phyloP scores from a whole-genome alignment of 2,888 invertebrate genomes.

The Lepidochrysops patricia region DNA sequence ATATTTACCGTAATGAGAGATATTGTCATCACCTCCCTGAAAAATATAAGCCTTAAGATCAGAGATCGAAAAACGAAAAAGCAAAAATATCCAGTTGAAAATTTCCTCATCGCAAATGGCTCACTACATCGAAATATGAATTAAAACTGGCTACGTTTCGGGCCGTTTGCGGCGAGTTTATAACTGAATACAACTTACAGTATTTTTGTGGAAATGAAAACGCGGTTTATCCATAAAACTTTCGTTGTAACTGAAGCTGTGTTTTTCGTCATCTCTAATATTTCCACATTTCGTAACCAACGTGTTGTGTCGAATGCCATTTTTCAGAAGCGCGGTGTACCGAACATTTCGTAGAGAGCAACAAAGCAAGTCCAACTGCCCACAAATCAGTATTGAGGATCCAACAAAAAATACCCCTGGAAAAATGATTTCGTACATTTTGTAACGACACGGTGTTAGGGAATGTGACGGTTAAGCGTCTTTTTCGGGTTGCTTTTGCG shows the following conservation, averaged over 20 bases:
- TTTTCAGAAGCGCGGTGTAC: slow-evolving; percentile 45
- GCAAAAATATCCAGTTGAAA: background rate
- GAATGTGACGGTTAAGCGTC: too few relatives aligned
- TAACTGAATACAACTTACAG: slow-evolving; percentile 30
- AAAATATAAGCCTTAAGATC: background rate
- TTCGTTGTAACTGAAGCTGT: slow-evolving; percentile 45
- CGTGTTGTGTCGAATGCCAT: slow-evolving; percentile 36
- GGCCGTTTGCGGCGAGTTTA: too few relatives aligned
- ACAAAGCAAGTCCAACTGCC: slow-evolving; percentile 58
- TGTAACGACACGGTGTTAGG: too few relatives aligned
- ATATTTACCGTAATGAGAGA: background rate
- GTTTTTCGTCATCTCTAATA: slow-evolving; percentile 42
- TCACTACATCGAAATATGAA: too few relatives aligned
- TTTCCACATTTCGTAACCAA: slow-evolving; percentile 28
- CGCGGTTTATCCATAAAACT: slow-evolving; percentile 39
- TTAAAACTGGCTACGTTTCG: background rate
- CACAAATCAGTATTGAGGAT: slow-evolving; percentile 57
- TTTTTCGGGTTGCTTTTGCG: too few relatives aligned
- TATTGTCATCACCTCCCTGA: background rate
- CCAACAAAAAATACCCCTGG: slow-evolving; percentile 58
- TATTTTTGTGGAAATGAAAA: slow-evolving; percentile 45
- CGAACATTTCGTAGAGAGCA: slow-evolving; percentile 55
- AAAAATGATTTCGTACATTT: background rate
- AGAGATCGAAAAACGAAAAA: background rate
- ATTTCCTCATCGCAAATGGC: too few relatives aligned